Percentiles rank a stretch among this genome's conserved stretches.
These are phyloP conservation scores for Holotrichia oblita DNA, from an alignment of 1,140 invertebrate species.

Conservation along the genomic window DNA sequence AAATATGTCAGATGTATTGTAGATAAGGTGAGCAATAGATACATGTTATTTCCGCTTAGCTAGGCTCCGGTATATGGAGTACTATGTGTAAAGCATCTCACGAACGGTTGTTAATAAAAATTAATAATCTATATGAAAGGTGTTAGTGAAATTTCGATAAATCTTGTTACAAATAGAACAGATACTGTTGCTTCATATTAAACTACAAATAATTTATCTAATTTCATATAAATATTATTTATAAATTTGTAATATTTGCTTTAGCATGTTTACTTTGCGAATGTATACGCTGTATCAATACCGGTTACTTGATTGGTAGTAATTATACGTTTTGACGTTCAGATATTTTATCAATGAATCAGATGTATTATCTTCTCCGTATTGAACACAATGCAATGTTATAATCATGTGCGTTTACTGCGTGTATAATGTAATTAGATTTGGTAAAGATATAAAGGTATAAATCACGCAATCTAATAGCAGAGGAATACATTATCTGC, in stretches of 20 bases:
- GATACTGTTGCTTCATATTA: too few species aligned
- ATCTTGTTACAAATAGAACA: too few species aligned
- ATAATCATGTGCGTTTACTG: constrained; percentile 3
- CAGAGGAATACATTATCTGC: background rate
- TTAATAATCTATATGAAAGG: too few species aligned
- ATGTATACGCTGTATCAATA: background rate
- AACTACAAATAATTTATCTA: too few species aligned
- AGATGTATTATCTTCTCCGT: constrained; percentile 5
- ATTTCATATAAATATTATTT: too few species aligned
- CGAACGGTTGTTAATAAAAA: too few species aligned
- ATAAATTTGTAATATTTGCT: too few species aligned
- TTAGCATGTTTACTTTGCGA: background rate
- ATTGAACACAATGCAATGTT: background rate
- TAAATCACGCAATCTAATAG: constrained; percentile 3
- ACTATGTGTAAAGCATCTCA: too few species aligned
- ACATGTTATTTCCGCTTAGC: too few species aligned
- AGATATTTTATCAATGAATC: constrained; percentile 9
- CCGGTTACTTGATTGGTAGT: background rate
- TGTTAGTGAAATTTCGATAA: too few species aligned
- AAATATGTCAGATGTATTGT: background rate
- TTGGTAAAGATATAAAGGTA: constrained; percentile 4
- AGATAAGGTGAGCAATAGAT: background rate
- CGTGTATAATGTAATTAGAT: constrained; percentile 1
- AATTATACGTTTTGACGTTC: background rate
- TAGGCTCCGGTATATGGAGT: too few species aligned